These are phyloP conservation scores for Coelinius sp. DNA, from an alignment of 2,888 invertebrate species.

Conservation along the genomic window DNA sequence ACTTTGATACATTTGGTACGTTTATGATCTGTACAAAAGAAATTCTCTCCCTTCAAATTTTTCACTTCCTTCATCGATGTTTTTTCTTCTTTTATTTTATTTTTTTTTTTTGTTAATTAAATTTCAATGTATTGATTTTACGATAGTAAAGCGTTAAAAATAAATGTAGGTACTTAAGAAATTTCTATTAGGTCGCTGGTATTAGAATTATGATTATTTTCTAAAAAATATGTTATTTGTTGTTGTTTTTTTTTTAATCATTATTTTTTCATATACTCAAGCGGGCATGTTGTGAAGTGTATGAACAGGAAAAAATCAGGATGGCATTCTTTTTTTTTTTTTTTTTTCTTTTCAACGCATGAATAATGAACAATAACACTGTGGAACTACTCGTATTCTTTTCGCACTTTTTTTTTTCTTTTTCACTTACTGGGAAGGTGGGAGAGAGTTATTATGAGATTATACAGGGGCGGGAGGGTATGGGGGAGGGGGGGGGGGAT, in stretches of 20 bases:
- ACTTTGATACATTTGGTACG: slow-evolving; percentile 48
- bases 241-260: too few species aligned
- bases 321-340: slow-evolving; percentile 44
- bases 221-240: slow-evolving; percentile 18
- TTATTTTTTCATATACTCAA: slow-evolving; percentile 49
- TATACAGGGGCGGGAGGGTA: slow-evolving; percentile 55
- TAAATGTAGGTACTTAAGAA: slow-evolving; percentile 57
- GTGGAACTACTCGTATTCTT: slow-evolving; percentile 66
- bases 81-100: background rate
- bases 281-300: slow-evolving; percentile 53
- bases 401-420: slow-evolving; percentile 46
- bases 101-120: slow-evolving; percentile 31
- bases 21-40: slow-evolving; percentile 46
- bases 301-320: slow-evolving; percentile 47
- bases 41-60: background rate
- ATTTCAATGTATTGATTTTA: slow-evolving; percentile 39
- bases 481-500: slow-evolving; percentile 53
- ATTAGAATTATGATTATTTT: slow-evolving; percentile 52
- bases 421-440: slow-evolving; percentile 65
- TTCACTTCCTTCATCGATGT: background rate
- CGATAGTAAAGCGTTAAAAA: slow-evolving; percentile 56
- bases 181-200: slow-evolving; percentile 61
- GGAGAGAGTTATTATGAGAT: slow-evolving; percentile 58
- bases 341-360: slow-evolving; percentile 40
- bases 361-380: slow-evolving; percentile 46